These are phyloP conservation scores for Diadegma fenestrale DNA, from an alignment of 2,888 invertebrate genomes.

Conservation along the genomic window DNA sequence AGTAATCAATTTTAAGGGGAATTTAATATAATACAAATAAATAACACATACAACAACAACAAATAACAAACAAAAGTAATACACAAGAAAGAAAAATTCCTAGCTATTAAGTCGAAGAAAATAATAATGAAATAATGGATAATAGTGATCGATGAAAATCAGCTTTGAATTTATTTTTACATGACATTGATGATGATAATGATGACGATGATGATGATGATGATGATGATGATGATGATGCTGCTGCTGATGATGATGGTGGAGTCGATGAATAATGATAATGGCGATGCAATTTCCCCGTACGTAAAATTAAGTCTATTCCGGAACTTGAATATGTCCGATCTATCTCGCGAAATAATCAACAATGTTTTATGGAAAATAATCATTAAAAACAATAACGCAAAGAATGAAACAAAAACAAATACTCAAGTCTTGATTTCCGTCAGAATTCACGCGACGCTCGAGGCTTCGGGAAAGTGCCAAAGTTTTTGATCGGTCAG, in stretches of 20 bases:
- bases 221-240: slow-evolving; percentile 66
- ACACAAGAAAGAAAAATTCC: slow-evolving; percentile 73
- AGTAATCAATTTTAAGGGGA: slow-evolving; percentile 74
- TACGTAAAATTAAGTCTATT: slow-evolving; percentile 40
- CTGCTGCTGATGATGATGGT: slow-evolving; percentile 73
- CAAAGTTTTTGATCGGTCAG: slow-evolving; percentile 15
- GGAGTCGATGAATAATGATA: slow-evolving; percentile 33
- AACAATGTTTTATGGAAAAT: slow-evolving; percentile 9
- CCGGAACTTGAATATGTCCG: background rate
- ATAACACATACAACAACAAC: slow-evolving; percentile 40
- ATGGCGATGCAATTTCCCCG: slow-evolving; percentile 45
- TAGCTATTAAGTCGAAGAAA: slow-evolving; percentile 78
- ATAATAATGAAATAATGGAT: slow-evolving; percentile 75
- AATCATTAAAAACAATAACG: background rate
- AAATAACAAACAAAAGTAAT: slow-evolving; percentile 61
- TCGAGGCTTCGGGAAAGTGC: slow-evolving; percentile 24
- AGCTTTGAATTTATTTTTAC: slow-evolving; percentile 85
- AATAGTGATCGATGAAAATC: slow-evolving; percentile 78
- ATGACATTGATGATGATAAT: slow-evolving; percentile 75
- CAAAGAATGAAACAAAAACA: background rate
- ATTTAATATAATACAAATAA: slow-evolving; percentile 69
- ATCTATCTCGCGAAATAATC: slow-evolving; percentile 11
- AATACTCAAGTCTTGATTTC: background rate
- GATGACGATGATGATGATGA: slow-evolving; percentile 71
- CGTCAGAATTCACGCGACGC: slow-evolving; percentile 1